Evolutionary conservation across 2,113 vertebrate genomes (phyloP).

Genomic region (Baryphthengus martii): DNA sequence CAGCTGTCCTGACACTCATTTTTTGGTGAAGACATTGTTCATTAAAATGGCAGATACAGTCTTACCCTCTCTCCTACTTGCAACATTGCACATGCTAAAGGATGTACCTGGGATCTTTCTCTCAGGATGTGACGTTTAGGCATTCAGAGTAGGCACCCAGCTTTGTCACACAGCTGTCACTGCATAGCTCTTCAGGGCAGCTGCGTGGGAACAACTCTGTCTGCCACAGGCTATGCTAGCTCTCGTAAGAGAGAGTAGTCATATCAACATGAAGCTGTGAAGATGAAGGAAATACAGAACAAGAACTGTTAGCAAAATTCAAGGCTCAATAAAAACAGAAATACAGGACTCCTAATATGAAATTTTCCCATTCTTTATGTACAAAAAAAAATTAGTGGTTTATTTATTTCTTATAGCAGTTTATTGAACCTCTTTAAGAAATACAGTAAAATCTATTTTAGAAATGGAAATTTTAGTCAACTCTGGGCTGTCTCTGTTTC

Average conservation of each 20-base stretch:
- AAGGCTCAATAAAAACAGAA: not conserved
- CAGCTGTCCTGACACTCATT: not conserved
- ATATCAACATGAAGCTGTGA: not conserved
- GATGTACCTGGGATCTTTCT: not conserved
- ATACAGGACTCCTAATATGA: not conserved
- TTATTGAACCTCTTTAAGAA: not conserved
- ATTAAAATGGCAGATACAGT: not conserved
- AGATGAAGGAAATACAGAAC: not conserved
- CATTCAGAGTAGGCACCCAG: not conserved
- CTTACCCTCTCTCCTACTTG: not conserved
- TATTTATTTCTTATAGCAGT: not conserved
- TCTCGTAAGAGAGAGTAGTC: not conserved
- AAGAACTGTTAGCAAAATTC: not conserved
- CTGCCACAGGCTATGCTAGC: not conserved
- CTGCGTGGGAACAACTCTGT: not conserved
- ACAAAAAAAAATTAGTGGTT: not conserved
- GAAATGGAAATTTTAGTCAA: not conserved
- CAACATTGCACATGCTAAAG: not conserved
- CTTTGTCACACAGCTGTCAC: not conserved
- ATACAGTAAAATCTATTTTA: not conserved
- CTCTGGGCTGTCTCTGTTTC: not conserved
- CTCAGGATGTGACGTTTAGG: accelerated
- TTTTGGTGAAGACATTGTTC: not conserved
- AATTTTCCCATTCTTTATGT: not conserved
- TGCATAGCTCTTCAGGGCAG: not conserved